Percentiles rank a stretch among this genome's conserved stretches.
These are phyloP conservation scores for Paraescarpia echinospica DNA, from an alignment of 1,140 invertebrate species.

Conservation along the genomic window DNA sequence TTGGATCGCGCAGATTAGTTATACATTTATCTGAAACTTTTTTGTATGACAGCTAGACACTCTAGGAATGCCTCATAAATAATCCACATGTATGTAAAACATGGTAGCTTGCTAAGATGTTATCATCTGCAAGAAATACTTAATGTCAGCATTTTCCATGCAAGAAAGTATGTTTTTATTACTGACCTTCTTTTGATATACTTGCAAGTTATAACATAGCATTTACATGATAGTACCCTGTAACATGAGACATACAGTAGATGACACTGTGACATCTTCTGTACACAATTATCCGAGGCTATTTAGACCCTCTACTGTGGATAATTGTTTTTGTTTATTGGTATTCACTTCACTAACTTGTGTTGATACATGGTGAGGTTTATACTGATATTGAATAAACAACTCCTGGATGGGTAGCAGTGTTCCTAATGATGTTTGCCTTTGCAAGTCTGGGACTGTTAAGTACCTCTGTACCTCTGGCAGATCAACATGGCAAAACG, in stretches of 20 bases:
- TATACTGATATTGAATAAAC: background rate
- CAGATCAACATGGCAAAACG: too few species aligned
- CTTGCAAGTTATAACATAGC: background rate
- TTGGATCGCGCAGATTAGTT: too few species aligned
- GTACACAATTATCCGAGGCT: background rate
- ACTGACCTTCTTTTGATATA: background rate
- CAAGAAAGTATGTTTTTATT: background rate
- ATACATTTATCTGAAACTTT: too few species aligned
- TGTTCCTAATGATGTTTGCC: too few species aligned
- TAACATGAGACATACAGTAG: background rate
- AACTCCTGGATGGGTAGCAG: background rate
- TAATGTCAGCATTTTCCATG: background rate
- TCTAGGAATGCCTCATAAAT: background rate
- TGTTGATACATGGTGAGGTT: background rate
- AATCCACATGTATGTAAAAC: background rate
- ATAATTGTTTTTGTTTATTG: background rate
- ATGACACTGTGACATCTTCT: background rate
- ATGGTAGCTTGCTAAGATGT: background rate
- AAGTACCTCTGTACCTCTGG: too few species aligned
- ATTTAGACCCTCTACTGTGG: background rate
- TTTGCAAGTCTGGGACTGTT: too few species aligned
- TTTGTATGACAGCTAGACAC: too few species aligned
- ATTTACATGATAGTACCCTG: background rate
- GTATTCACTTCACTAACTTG: background rate
- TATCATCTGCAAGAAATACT: background rate